Percentiles rank a stretch among this genome's conserved stretches.
Conservation (phyloP, 2,113 vertebrate genomes). For the Gobiocypris rarus region DNA sequence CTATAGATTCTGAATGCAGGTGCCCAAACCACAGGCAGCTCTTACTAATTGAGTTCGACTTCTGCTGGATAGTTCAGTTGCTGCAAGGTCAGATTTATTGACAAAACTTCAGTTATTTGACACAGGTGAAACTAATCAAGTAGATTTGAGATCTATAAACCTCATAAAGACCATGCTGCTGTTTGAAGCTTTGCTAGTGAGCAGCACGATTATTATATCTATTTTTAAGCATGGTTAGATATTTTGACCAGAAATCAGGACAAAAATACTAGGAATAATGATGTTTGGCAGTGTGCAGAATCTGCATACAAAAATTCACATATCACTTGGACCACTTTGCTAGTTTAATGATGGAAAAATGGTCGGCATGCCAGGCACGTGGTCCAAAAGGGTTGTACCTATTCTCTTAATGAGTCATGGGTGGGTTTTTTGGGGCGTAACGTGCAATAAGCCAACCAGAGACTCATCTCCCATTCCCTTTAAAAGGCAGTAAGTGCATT, state of each 20-base stretch:
- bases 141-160: neutral
- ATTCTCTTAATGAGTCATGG: too few species aligned
- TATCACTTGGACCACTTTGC: too few species aligned
- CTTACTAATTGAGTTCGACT: constrained; percentile 28
- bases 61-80: constrained; percentile 7
- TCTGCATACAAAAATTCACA: neutral
- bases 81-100: constrained; percentile 23
- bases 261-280: neutral
- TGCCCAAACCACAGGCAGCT: neutral
- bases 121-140: neutral
- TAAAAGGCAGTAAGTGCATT: too few species aligned
- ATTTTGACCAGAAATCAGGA: neutral
- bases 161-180: neutral
- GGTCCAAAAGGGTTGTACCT: too few species aligned
- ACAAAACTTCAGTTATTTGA: constrained; percentile 24
- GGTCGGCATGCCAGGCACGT: too few species aligned
- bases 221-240: neutral
- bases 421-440: too few species aligned
- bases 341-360: too few species aligned
- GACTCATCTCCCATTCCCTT: too few species aligned
- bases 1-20: neutral
- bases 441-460: too few species aligned
- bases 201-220: neutral
- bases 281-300: neutral
- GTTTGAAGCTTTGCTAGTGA: neutral